Evolutionary conservation across 2,888 invertebrate species (phyloP), one percentile per base, ranked within the genome.

Genomic region (Thecocarcelia acutangulata): DNA sequence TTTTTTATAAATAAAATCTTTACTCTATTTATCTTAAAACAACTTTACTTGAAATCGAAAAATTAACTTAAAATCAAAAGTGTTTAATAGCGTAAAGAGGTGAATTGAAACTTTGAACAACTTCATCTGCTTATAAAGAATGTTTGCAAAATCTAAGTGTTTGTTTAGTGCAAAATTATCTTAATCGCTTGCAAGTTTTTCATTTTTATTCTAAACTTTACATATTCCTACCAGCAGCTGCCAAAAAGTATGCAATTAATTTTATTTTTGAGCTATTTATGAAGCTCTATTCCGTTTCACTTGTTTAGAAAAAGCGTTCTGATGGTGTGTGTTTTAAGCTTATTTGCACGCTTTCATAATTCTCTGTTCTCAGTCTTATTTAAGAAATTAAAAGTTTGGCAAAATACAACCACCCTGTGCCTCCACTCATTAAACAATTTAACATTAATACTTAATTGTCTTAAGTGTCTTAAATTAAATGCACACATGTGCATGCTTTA

Each of bases 391-490:
- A 40, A 37, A 56, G 21, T 64, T 64, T 28, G n/a, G 12, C 15
- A 63, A 19, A 61, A 58, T 48, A 37, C 40, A 37, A 19, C 21
- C 46, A 44, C 37, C 48, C 40, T 33, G 46, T 19, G 2, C 17
- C 8, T 19, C n/a, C 5, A 42, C 58, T 21, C 12, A 44, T 58
- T 58, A 46, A 66, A 61, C 50, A 73, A 68, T 73, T 58, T 66
- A 63, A 68, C 77, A 77, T 81, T 77, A 68, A 77, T 63, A 68
- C 72, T 58, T 73, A 77, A 73, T 77, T 81, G 50, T 73, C 50
- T 78, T 46, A 73, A 79, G 73, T 66, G 48, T 63, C 74, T 48
- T 33, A 24, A 8, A 33, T 33, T 33, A 33, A 12, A 56, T 24
- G 37, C 11, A 68, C 1, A 52, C 33, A 52, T 40, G 1, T 17